Base-by-base conservation (phyloP, 2,797 vertebrate genomes). In the Gila robusta region DNA sequence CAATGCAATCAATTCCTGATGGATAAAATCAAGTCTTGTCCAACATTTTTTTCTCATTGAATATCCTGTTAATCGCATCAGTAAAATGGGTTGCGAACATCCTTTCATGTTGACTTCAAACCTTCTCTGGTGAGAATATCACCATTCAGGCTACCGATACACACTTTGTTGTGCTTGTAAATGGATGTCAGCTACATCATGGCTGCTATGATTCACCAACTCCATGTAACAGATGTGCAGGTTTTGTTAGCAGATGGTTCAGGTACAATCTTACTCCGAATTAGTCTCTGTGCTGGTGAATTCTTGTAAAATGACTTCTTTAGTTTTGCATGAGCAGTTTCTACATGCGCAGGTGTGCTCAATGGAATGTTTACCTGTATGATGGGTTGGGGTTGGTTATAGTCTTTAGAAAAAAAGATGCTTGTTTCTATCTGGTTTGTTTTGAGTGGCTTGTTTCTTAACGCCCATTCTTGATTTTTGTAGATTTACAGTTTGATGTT, bases 321-420 rank as follows among this genome's bases (percentile, higher is more conserved):
- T 94, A 91, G 91, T 93, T 93, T 95, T 97, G 97, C 97, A 98
- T 97, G 97, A 96, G 95, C 96, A 91, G 95, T 94, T 95, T 94
- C 91, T 89, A 90, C 91, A 92, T 90, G 84, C 90, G n/a, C 62
- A 56, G 87, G 93, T 93, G 94, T 92, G 95, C 93, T 92, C 91
- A 89, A 92, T 87, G 94, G 96, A 96, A 94, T 94, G 94, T 96
- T 93, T 93, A 93, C 89, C 89, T 92, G 89, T 94, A 89, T 80
- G 91, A 92, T 91, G 91, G 19, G 85, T 54, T 69, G 88, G 92
- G 91, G 81, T 88, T 49, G 37, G 17, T 93, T 83, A 74, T 82
- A 79, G 19, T 70, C 79, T 76, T 26, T 70, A 72, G 82, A 82
- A 82, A 87, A 66, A 77, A 88, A 59, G 21, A 88, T 87, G 56